These are phyloP conservation scores for Aphelocoma coerulescens DNA, from an alignment of 2,113 vertebrate species.

Conservation along the genomic window DNA sequence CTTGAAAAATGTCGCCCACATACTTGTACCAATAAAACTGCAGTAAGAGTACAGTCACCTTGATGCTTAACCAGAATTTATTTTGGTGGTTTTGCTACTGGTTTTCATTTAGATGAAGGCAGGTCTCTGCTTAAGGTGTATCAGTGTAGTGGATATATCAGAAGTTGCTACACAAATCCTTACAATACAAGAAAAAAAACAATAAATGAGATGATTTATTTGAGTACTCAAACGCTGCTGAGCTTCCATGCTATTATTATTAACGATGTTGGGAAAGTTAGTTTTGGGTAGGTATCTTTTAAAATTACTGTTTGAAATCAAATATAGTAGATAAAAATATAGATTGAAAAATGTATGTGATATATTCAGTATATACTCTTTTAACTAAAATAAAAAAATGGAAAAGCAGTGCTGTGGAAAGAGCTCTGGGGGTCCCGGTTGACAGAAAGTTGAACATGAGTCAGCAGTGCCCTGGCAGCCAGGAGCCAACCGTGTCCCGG, in stretches of 20 bases:
- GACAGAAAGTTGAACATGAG: background rate
- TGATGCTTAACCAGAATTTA: background rate
- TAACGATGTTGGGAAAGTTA: background rate
- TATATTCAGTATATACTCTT: background rate
- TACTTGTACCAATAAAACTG: background rate
- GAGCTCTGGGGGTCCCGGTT: rapidly evolving
- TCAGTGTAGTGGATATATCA: background rate
- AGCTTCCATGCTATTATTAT: background rate
- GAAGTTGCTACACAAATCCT: background rate
- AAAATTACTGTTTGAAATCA: background rate
- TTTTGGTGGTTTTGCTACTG: background rate
- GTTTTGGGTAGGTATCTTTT: background rate
- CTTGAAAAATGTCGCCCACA: background rate
- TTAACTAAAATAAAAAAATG: background rate
- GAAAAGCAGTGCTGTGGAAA: background rate
- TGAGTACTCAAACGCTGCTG: background rate
- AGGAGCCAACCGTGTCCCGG: background rate
- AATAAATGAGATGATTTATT: background rate
- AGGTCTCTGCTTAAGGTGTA: background rate
- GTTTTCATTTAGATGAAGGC: background rate
- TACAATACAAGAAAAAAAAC: background rate
- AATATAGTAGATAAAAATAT: background rate
- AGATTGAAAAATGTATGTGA: background rate
- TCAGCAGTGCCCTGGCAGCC: background rate
- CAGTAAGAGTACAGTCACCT: background rate